phyloP scores from a whole-genome alignment of 1,140 invertebrate species.

The Physella acuta region DNA sequence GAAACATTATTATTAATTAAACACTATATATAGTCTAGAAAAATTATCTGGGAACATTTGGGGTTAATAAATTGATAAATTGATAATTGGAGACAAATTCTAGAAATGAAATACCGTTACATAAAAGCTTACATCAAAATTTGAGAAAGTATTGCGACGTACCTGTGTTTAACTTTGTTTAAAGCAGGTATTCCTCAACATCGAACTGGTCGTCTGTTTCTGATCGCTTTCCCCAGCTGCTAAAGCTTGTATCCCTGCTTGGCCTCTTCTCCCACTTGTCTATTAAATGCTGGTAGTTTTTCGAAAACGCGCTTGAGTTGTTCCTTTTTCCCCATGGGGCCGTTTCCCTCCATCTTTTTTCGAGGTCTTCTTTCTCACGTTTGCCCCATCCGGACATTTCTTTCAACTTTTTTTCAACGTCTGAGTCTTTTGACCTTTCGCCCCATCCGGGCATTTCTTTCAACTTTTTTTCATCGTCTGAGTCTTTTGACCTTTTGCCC shows the following conservation, averaged over 20 bases:
- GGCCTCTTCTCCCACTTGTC: slow-evolving; percentile 18
- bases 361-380: background rate
- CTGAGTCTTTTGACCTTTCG: background rate
- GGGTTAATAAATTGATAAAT: too few relatives aligned
- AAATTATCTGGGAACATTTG: too few relatives aligned
- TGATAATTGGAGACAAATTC: too few relatives aligned
- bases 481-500: too few relatives aligned
- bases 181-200: slow-evolving; percentile 1
- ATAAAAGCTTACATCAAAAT: too few relatives aligned
- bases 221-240: slow-evolving; percentile 11
- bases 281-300: slow-evolving; percentile 3
- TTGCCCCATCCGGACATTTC: background rate
- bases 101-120: too few relatives aligned
- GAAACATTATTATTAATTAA: too few relatives aligned
- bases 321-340: slow-evolving; percentile 10
- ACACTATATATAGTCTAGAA: too few relatives aligned
- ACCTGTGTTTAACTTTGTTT: slow-evolving; percentile 2
- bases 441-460: too few relatives aligned
- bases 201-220: background rate
- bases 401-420: background rate
- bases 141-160: too few relatives aligned
- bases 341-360: slow-evolving; percentile 12
- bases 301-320: background rate
- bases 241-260: slow-evolving; percentile 12
- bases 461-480: too few relatives aligned